phyloP scores from a whole-genome alignment of 2,888 invertebrate genomes.

The Alloplasta piceator region DNA sequence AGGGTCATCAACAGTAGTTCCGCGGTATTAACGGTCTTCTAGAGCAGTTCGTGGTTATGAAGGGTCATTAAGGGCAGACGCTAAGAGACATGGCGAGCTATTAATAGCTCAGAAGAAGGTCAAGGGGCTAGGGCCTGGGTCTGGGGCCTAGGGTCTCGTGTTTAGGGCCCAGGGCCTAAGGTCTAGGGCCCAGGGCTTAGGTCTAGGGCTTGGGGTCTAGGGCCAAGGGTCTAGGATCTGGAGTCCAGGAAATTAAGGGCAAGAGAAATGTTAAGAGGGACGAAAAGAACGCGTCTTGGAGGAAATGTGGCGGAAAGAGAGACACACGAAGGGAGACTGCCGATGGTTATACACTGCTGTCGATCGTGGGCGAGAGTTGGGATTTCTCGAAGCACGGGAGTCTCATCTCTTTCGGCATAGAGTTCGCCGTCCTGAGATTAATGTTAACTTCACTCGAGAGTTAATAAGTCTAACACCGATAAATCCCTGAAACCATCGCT shows the following conservation, averaged over 20 bases:
- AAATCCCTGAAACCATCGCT: conserved; percentile 77
- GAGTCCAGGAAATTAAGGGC: conserved; percentile 5
- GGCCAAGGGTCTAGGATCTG: no score
- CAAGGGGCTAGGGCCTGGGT: no score
- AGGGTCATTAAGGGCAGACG: no score
- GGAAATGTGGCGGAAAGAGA: conserved; percentile 51
- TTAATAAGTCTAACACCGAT: conserved; percentile 81
- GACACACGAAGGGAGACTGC: conserved; percentile 29
- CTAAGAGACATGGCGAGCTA: no score
- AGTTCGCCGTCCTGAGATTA: conserved; percentile 74
- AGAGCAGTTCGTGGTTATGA: no score
- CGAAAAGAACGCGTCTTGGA: conserved; percentile 21
- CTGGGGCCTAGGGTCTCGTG: no score
- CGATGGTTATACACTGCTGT: conserved; percentile 53
- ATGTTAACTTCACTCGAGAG: conserved; percentile 80
- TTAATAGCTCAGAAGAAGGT: no score
- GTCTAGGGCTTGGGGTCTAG: no score
- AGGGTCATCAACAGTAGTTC: no score
- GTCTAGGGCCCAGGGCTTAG: no score
- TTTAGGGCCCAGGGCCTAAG: no score
- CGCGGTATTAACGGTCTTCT: no score
- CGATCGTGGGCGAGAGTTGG: conserved; percentile 58
- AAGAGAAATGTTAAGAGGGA: conserved; percentile 31
- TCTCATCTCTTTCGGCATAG: conserved; percentile 60
- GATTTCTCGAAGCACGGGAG: conserved; percentile 49